Evolutionary conservation across 2,888 invertebrate species (phyloP).

Genomic region (Chorisops tibialis): DNA sequence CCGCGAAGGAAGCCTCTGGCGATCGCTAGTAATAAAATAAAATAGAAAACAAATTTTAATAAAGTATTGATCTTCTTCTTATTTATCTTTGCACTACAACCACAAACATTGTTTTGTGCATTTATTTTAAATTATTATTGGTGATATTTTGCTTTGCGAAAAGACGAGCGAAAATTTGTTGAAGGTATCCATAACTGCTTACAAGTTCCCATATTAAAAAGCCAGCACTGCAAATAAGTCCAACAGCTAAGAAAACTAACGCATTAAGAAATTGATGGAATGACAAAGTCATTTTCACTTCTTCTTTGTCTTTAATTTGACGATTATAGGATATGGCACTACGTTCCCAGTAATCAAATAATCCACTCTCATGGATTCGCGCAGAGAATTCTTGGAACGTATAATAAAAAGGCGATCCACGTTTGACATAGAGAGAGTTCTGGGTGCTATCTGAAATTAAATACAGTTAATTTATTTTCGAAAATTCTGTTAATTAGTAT

Average conservation of each 20-base stretch:
- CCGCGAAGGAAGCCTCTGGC: too few relatives aligned
- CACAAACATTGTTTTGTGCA: too few relatives aligned
- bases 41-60: too few relatives aligned
- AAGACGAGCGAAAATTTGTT: too few relatives aligned
- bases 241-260: not conserved
- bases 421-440: slow-evolving; percentile 1
- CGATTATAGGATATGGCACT: not conserved
- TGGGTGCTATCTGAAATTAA: not conserved
- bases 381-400: not conserved
- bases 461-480: not conserved
- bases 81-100: too few relatives aligned
- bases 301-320: not conserved
- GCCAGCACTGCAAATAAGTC: not conserved
- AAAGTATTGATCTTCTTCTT: too few relatives aligned
- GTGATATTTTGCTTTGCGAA: too few relatives aligned
- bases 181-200: too few relatives aligned
- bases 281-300: not conserved
- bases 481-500: too few relatives aligned
- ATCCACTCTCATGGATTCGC: not conserved
- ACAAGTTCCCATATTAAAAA: slow-evolving; percentile 2
- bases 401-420: slow-evolving; percentile 18
- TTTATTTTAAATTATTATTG: too few relatives aligned
- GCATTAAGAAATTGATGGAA: slow-evolving; percentile 10
- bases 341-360: not conserved
- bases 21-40: too few relatives aligned